Base-by-base conservation (phyloP, 2,797 vertebrate genomes). In the Lagocephalus sceleratus region DNA sequence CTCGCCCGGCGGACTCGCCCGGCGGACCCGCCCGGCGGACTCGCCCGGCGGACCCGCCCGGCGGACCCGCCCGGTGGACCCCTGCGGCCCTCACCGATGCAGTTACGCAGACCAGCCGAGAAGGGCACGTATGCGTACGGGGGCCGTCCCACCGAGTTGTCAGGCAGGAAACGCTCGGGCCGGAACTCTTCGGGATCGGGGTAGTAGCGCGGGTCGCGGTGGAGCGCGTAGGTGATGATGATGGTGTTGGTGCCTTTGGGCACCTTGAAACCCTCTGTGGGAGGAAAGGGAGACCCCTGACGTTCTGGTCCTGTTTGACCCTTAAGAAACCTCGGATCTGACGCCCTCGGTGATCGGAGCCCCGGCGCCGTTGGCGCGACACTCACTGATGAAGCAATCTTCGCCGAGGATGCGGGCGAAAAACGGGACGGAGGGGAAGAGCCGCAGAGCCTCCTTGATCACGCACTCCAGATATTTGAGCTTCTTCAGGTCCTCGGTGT, bases 71-170 rank as follows among this genome's bases (percentile, higher is more conserved):
- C 38, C 7, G 21, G 22, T 40, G 6, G 12, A 46, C 29, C 4
- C 21, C 3, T 26, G 6, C 8, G 10, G 14, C 11, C 61, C 89
- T 26, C 77, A 98, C 96, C 97, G 14, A 98, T 96, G 47, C 96
- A 98, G 87, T 98, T 99, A 62, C 96, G 92, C 46, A 93, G 90
- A 51, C 97, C 97, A 1, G 96, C 96, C 6, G 96, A 99, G 76
- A 99, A 98, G 43, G 97, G 95, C 63, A 98, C 71, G 0, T 92
- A 98, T 0, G 94, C 86, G 0, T 94, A 98, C 0, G 95, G 91
- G 49, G 93, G 93, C 45, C 94, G 88, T 45, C 92, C 93, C 10
- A 53, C 72, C 0, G 66, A 76, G 23, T 96, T 99, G 72, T 98
- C 92, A 0, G 91, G 86, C 6, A 94, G 69, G 71, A 99, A 98